Evolutionary conservation across 2,888 invertebrate genomes (phyloP).

Genomic region (Nymphalis polychloros): DNA sequence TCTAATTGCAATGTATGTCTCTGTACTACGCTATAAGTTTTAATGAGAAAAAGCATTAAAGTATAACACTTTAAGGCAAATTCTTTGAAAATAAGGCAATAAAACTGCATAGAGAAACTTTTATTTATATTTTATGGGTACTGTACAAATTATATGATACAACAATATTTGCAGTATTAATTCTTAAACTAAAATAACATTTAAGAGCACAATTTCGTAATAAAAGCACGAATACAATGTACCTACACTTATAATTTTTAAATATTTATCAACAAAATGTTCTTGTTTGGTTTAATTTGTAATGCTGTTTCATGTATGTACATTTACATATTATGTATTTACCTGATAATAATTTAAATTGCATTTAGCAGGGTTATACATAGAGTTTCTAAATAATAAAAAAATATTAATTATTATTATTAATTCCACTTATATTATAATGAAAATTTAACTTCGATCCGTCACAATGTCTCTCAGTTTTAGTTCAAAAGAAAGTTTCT

Average conservation of each 20-base stretch:
- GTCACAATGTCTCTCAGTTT: neutral
- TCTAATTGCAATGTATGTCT: constrained; percentile 5
- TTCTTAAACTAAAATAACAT: too few relatives aligned
- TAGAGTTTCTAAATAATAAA: neutral
- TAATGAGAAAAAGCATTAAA: neutral
- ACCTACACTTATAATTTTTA: too few relatives aligned
- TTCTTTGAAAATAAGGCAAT: too few relatives aligned
- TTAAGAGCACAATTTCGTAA: too few relatives aligned
- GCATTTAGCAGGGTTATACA: neutral
- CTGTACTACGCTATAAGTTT: neutral
- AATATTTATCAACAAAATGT: too few relatives aligned
- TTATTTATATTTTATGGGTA: too few relatives aligned
- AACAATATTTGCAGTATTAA: too few relatives aligned
- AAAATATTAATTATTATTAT: neutral
- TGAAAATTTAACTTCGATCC: neutral
- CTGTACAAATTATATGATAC: too few relatives aligned
- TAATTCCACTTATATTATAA: neutral
- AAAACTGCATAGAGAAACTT: too few relatives aligned
- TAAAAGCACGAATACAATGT: too few relatives aligned
- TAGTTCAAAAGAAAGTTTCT: neutral
- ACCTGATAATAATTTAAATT: neutral
- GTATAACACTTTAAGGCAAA: neutral
- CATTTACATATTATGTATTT: neutral
- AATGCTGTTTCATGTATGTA: too few relatives aligned
- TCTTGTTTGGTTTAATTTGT: too few relatives aligned